Conservation (phyloP, 2,888 invertebrate genomes). For the Panorpa germanica region DNA sequence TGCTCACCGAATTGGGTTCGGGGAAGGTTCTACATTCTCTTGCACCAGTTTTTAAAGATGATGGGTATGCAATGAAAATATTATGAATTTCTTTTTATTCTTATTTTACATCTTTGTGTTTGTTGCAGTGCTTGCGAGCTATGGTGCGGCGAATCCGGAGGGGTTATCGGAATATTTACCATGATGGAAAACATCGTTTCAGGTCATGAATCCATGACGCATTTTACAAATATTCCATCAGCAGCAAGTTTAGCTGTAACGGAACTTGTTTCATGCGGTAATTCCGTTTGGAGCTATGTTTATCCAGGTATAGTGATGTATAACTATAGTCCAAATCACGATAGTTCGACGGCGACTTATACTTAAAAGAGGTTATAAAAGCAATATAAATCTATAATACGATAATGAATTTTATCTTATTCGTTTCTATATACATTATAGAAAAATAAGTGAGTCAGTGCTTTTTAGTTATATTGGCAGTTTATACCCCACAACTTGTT, state of each 20-base stretch:
- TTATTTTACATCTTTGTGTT: constrained; percentile 7
- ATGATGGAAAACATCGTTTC: constrained; percentile 51
- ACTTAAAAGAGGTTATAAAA: no score
- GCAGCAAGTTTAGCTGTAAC: constrained; percentile 45
- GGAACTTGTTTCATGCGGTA: constrained; percentile 42
- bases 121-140: constrained; percentile 39
- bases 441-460: no score
- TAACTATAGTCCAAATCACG: no score
- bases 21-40: constrained; percentile 36
- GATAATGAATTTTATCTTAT: no score
- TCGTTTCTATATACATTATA: no score
- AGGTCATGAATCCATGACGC: constrained; percentile 48
- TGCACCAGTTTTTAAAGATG: constrained; percentile 12
- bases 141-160: constrained; percentile 78
- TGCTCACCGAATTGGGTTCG: constrained; percentile 56
- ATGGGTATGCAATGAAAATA: constrained; percentile 8
- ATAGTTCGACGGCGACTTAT: no score
- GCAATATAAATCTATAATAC: no score
- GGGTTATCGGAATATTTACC: constrained; percentile 59
- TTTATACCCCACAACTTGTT: no score
- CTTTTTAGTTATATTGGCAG: no score
- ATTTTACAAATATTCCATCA: constrained; percentile 33
- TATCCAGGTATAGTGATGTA: constrained; percentile 44
- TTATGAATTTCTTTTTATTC: constrained; percentile 8
- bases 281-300: constrained; percentile 58